phyloP scores from a whole-genome alignment of 35 echinoderm and acorn worm species.

The Apostichopus parvimensis region DNA sequence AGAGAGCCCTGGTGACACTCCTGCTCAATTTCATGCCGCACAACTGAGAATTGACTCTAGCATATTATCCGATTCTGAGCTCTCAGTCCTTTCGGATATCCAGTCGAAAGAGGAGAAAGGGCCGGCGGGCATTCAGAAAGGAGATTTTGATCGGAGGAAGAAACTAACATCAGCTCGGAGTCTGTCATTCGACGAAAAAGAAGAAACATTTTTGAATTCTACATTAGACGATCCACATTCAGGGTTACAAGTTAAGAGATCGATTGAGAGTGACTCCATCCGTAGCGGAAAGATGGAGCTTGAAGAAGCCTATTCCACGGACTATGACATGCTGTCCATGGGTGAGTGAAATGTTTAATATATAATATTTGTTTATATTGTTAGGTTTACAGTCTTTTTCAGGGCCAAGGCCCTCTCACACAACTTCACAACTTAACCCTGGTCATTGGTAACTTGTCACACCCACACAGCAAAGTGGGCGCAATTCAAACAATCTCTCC shows the following conservation, averaged over 20 bases:
- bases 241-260: background rate
- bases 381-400: too few relatives aligned
- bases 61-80: constrained; percentile 26
- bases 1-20: constrained; percentile 46
- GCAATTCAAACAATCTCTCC: too few relatives aligned
- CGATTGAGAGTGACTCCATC: background rate
- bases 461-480: too few relatives aligned
- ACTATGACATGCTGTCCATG: constrained; percentile 41
- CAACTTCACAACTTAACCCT: too few relatives aligned
- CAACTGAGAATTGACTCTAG: constrained; percentile 38
- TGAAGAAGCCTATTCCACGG: constrained; percentile 27
- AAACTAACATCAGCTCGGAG: background rate
- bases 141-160: background rate
- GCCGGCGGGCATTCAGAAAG: background rate
- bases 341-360: constrained; percentile 1
- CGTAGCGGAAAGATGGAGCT: background rate
- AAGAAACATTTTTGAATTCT: background rate
- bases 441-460: too few relatives aligned
- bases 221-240: background rate
- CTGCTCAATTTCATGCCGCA: constrained; percentile 36
- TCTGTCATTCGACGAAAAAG: constrained; percentile 32
- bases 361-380: too few relatives aligned
- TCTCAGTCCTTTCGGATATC: constrained; percentile 25
- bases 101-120: background rate
- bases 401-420: too few relatives aligned